Evolutionary conservation across 2,797 vertebrate species (phyloP).

Genomic region (Onychomys arenicola): DNA sequence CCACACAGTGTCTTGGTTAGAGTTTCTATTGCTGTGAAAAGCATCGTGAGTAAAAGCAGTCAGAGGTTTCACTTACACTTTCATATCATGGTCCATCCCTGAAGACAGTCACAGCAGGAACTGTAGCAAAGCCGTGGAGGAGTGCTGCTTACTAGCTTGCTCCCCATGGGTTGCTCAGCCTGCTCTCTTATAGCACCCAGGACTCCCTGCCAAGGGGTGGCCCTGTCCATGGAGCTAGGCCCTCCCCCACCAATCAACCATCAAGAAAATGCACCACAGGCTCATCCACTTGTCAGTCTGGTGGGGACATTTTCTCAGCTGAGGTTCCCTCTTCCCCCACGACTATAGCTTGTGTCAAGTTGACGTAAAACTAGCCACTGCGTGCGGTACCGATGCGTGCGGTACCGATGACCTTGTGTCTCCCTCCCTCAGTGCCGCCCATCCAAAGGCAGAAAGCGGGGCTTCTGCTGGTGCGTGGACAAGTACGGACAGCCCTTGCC

Average conservation of each 20-base stretch:
- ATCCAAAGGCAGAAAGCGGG: slow-evolving; percentile 96
- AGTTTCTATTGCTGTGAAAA: not conserved
- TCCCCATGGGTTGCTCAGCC: not conserved
- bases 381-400: fast-evolving
- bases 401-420: fast-evolving
- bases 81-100: not conserved
- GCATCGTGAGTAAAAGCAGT: not conserved
- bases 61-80: not conserved
- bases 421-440: slow-evolving; percentile 92
- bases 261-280: not conserved
- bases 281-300: no score
- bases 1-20: not conserved
- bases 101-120: not conserved
- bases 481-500: slow-evolving; percentile 96
- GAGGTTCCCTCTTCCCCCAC: no score
- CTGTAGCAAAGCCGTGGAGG: not conserved
- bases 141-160: not conserved
- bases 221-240: not conserved
- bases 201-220: not conserved
- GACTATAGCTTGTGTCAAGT: not conserved
- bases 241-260: not conserved
- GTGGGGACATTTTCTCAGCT: not conserved
- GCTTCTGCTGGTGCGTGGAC: slow-evolving; percentile 98
- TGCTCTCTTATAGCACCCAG: not conserved
- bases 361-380: not conserved